Conservation (phyloP, 2,888 invertebrate species). For the Norana najaformis region DNA sequence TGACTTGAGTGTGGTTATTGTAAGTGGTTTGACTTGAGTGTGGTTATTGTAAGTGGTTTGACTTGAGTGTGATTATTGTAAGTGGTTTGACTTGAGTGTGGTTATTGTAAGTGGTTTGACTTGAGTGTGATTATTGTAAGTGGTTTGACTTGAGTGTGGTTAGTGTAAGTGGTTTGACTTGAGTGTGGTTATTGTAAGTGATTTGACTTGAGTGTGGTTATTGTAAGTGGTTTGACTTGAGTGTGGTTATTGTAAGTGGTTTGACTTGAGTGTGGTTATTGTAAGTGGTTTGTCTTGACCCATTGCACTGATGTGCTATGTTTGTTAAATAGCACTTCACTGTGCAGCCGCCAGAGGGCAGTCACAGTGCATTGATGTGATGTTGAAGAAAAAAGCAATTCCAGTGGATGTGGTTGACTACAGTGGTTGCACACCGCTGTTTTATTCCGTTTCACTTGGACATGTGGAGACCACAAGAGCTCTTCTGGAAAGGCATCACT, state of each 20-base stretch:
- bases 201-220: not conserved
- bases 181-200: too few relatives aligned
- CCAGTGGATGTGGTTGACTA: constrained; percentile 84
- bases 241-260: too few relatives aligned
- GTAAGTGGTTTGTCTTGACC: not conserved
- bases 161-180: too few relatives aligned
- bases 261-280: not conserved
- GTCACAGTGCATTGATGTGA: constrained; percentile 83
- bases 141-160: too few relatives aligned
- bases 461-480: constrained; percentile 90
- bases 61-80: not conserved
- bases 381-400: constrained; percentile 78
- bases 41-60: too few relatives aligned
- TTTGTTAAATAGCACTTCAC: constrained; percentile 75
- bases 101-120: too few relatives aligned
- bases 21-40: not conserved
- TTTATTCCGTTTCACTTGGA: constrained; percentile 93
- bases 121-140: too few relatives aligned
- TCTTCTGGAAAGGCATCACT: constrained; percentile 74
- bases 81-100: not conserved
- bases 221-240: not conserved
- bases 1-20: not conserved
- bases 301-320: not conserved
- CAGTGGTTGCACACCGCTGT: constrained; percentile 92
- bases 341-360: constrained; percentile 96